Percentiles rank a stretch among this genome's conserved stretches.
Evolutionary conservation across 2,797 vertebrate species (phyloP).

Genomic region (Oreochromis grahami): DNA sequence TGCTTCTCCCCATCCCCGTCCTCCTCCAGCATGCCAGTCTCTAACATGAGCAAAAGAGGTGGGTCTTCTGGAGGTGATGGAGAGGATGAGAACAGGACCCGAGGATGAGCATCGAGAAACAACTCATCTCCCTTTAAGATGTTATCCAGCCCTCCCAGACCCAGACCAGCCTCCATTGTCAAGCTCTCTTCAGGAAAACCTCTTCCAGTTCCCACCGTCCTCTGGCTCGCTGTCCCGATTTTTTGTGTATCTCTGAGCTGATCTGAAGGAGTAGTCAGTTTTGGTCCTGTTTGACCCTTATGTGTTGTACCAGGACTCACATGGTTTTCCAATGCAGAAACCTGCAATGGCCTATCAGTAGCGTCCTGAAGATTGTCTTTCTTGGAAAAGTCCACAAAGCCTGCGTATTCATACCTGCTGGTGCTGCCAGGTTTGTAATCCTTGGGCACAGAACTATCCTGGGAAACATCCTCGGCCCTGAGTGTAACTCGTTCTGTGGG

Average conservation of each 20-base stretch:
- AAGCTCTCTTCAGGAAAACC: background rate
- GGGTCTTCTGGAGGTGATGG: constrained; percentile 69
- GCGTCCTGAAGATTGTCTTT: constrained; percentile 13
- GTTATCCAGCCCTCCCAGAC: constrained; percentile 23
- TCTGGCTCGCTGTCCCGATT: background rate
- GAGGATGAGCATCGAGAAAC: constrained; percentile 75
- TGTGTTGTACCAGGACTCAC: background rate
- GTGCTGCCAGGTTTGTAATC: constrained; percentile 36
- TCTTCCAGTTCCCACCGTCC: background rate
- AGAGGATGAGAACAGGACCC: constrained; percentile 76
- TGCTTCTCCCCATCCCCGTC: constrained; percentile 28
- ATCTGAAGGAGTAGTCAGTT: background rate
- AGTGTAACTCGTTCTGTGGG: constrained; percentile 13
- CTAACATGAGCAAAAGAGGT: constrained; percentile 74
- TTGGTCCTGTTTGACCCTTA: constrained; percentile 10
- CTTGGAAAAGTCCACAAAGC: constrained; percentile 9
- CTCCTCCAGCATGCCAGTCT: constrained; percentile 63
- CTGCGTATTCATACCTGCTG: constrained; percentile 10
- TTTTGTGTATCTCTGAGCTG: background rate
- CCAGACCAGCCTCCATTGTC: constrained; percentile 10
- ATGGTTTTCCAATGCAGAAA: background rate
- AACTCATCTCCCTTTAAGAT: constrained; percentile 64
- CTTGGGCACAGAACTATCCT: constrained; percentile 30
- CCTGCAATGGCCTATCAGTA: background rate
- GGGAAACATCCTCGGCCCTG: constrained; percentile 31